These are phyloP conservation scores for Percina caprodes DNA, from an alignment of 2,113 vertebrate species.

Conservation along the genomic window DNA sequence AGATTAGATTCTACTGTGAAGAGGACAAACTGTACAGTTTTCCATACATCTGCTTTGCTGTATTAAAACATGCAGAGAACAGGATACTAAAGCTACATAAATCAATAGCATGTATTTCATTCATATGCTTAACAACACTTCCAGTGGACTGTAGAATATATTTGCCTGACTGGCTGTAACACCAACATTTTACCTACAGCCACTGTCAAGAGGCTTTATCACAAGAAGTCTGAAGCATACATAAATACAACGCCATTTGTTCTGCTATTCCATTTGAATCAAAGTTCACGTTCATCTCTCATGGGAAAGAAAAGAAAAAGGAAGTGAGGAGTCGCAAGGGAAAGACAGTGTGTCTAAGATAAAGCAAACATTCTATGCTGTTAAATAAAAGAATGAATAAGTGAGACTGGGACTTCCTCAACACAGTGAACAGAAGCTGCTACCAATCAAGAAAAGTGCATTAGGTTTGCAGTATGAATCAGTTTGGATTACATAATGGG, in stretches of 20 bases:
- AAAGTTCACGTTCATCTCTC: background rate
- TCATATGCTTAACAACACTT: conserved; percentile 31
- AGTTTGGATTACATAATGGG: conserved; percentile 23
- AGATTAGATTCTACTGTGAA: background rate
- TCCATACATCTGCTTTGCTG: background rate
- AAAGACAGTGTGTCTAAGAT: background rate
- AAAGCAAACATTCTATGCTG: conserved; percentile 9
- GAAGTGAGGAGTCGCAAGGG: background rate
- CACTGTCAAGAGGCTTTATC: background rate
- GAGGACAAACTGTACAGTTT: background rate
- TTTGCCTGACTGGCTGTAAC: conserved; percentile 26
- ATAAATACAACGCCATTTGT: background rate
- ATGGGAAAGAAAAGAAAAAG: background rate
- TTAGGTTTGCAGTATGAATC: conserved; percentile 22
- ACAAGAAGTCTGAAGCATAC: background rate
- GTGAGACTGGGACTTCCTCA: conserved; percentile 27
- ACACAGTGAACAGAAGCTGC: background rate
- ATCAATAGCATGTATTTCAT: conserved; percentile 21
- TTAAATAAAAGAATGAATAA: conserved; percentile 47
- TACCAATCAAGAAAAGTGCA: conserved; percentile 31
- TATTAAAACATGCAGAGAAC: background rate
- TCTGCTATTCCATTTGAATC: conserved; percentile 5
- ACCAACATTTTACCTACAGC: conserved; percentile 7
- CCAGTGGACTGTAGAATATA: conserved; percentile 5
- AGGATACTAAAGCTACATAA: background rate